A percentile compares a stretch with the other conserved stretches of the same genome.
Conservation (phyloP, 2,797 vertebrate species). For the Dipus sagitta region DNA sequence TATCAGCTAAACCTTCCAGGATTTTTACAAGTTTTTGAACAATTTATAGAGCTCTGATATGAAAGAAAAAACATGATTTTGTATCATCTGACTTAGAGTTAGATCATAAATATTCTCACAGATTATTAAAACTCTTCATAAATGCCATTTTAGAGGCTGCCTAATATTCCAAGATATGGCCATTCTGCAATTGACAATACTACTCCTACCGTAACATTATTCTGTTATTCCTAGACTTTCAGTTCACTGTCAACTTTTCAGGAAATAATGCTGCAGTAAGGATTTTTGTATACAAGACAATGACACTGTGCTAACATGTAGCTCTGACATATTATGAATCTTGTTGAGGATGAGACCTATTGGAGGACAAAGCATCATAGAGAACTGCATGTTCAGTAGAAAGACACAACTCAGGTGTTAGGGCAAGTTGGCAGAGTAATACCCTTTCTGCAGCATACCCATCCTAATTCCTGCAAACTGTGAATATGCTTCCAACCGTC, state of each 20-base stretch:
- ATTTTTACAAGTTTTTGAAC: neutral
- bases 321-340: neutral
- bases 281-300: neutral
- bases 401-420: neutral
- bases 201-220: neutral
- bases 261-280: neutral
- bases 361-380: neutral
- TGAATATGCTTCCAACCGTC: neutral
- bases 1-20: neutral
- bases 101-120: neutral
- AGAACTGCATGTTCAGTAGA: neutral
- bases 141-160: neutral
- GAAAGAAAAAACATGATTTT: neutral
- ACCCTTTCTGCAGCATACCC: no score
- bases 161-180: neutral
- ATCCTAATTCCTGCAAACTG: neutral
- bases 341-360: neutral
- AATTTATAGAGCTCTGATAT: neutral
- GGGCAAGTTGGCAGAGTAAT: neutral
- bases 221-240: neutral
- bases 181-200: neutral
- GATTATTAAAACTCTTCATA: constrained; percentile 13
- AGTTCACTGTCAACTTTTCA: neutral
- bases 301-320: neutral
- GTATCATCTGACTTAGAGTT: neutral